These are phyloP conservation scores for Alentia gelatinosa DNA, from an alignment of 2,888 invertebrate genomes.

Conservation along the genomic window DNA sequence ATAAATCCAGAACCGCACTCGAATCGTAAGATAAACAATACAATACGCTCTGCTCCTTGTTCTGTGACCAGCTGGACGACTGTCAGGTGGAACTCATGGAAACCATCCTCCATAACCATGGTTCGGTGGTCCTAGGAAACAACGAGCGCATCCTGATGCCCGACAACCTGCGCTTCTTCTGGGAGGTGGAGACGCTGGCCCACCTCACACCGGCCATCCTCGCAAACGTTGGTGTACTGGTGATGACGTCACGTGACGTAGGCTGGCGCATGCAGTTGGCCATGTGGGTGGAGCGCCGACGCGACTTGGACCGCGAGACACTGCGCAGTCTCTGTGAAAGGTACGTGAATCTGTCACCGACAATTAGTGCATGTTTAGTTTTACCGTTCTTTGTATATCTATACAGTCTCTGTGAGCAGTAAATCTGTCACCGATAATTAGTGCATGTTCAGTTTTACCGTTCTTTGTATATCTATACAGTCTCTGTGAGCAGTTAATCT, in stretches of 20 bases:
- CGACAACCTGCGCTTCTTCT: slow-evolving; percentile 76
- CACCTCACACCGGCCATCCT: slow-evolving; percentile 76
- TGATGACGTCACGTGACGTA: slow-evolving; percentile 75
- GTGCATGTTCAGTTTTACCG: no score
- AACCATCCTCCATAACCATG: slow-evolving; percentile 73
- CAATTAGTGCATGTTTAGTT: no score
- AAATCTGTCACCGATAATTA: no score
- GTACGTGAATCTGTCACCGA: slow-evolving; percentile 60
- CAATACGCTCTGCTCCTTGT: background rate
- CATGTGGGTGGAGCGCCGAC: slow-evolving; percentile 77
- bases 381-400: no score
- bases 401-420: no score
- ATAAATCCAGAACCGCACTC: no score
- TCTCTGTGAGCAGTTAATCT: no score
- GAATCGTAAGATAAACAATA: no score
- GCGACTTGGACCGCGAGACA: slow-evolving; percentile 72
- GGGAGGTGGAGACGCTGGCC: slow-evolving; percentile 78
- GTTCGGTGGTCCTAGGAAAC: slow-evolving; percentile 77
- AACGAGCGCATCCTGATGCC: slow-evolving; percentile 76
- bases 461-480: no score
- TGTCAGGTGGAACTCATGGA: slow-evolving; percentile 77
- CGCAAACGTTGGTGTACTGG: slow-evolving; percentile 76
- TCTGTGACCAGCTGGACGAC: slow-evolving; percentile 73
- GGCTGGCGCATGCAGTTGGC: slow-evolving; percentile 78
- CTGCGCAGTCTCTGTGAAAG: slow-evolving; percentile 63